Conservation (phyloP, 2,888 invertebrate genomes). For the Trimorus sp. region DNA sequence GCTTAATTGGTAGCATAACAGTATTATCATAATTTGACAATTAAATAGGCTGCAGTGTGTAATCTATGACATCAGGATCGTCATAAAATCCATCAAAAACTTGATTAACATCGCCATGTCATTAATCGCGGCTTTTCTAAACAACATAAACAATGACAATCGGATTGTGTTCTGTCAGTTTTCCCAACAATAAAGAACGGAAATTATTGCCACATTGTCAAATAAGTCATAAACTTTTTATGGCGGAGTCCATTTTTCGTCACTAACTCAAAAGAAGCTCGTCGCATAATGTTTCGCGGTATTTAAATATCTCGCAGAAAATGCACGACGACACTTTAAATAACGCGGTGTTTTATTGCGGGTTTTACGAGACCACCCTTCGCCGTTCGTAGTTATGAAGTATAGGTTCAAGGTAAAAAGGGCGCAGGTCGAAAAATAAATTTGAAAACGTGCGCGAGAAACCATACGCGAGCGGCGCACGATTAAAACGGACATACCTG, state of each 20-base stretch:
- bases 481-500: no score
- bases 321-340: conserved; percentile 59
- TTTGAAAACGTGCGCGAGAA: no score
- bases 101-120: not conserved
- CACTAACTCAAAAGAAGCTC: conserved; percentile 14
- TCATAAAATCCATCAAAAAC: conserved; percentile 9
- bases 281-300: conserved; percentile 12
- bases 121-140: conserved; percentile 15
- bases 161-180: not conserved
- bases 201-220: not conserved
- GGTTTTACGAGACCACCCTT: conserved; percentile 61
- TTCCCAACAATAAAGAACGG: conserved; percentile 7
- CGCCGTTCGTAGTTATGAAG: conserved; percentile 56
- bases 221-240: conserved; percentile 36
- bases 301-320: conserved; percentile 50
- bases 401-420: conserved; percentile 54
- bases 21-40: conserved; percentile 33
- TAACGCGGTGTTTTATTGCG: conserved; percentile 55
- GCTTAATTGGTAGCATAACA: conserved; percentile 24
- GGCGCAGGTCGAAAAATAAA: conserved; percentile 22
- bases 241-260: conserved; percentile 9
- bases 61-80: conserved; percentile 41
- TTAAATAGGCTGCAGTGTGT: conserved; percentile 28
- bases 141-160: conserved; percentile 12
- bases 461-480: no score